Base-by-base conservation (phyloP, 2,888 invertebrate species). In the Andrena fulva region DNA sequence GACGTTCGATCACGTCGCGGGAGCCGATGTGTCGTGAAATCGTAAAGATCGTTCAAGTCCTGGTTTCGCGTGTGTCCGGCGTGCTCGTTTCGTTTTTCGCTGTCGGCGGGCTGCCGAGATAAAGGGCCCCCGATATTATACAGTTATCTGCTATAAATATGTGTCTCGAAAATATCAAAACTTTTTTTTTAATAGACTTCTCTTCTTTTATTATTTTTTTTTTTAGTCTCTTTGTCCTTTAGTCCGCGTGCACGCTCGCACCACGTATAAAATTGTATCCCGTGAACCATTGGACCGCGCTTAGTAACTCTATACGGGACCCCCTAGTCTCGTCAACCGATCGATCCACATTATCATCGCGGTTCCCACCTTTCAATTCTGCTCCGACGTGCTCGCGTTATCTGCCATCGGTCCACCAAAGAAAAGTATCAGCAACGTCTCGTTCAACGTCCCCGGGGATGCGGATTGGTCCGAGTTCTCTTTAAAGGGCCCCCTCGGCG, bases 191-290 rank as follows among this genome's bases (percentile, higher is more conserved):
- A 42, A 42, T 42, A 42, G 42, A 42, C 42, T 42, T 54, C 27
- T 42, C 48, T 78, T 60, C 63, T 80, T 75, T 86, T 88, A 83
- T 87, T 89, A 87, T 70, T 84, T 66, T 56, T 83, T 78, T 85
- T 60, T 74, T 74, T 75, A 77, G 67, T 78, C 87, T 85, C 88
- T 86, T 77, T 86, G 72, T 81, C 76, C 80, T 79, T 85, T 84
- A 74, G 54, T 84, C 82, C 87, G 77, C 70, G 79, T 77, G 71
- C 77, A 62, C 27, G 67, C 77, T 87, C 87, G 85, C 85, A 85
- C 85, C 87, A 89, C 84, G 90, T 91, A 93, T 89, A 93, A 93
- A 93, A 93, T 93, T 93, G 93, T 93, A 92, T 92, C 93, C 93
- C 92, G 87, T 92, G 89, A 93, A 93, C 93, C 93, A 92, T 93